A percentile compares a stretch with the other conserved stretches of the same genome.
Evolutionary conservation across 2,797 vertebrate genomes (phyloP).

Genomic region (Microtus obscurus): DNA sequence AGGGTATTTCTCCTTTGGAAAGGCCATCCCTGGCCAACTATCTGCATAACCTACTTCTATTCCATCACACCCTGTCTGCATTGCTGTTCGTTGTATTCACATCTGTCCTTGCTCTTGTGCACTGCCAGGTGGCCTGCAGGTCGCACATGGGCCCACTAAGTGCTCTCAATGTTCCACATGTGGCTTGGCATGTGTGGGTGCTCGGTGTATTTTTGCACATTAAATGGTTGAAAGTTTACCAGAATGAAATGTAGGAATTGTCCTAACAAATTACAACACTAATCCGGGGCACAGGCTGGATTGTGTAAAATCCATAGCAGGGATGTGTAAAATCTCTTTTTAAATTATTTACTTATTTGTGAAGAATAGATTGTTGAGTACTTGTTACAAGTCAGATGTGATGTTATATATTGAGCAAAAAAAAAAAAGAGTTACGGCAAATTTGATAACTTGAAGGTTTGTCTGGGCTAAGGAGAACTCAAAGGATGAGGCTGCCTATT

Average conservation of each 20-base stretch:
- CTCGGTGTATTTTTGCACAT: background rate
- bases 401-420: background rate
- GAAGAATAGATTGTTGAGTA: background rate
- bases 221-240: background rate
- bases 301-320: background rate
- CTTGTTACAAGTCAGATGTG: background rate
- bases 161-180: background rate
- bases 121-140: background rate
- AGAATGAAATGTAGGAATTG: background rate
- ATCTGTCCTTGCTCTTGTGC: background rate
- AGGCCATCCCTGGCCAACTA: background rate
- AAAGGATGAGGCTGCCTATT: background rate
- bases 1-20: background rate
- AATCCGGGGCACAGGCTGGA: background rate
- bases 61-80: too few species aligned
- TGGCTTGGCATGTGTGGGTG: background rate
- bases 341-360: conserved; percentile 12
- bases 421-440: background rate
- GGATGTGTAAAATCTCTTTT: background rate
- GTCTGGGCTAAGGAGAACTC: background rate
- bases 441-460: background rate
- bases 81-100: too few species aligned
- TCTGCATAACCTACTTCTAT: background rate
- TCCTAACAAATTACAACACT: background rate
- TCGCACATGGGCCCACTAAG: background rate